Conservation (phyloP, 2,888 invertebrate genomes). For the Agapetus fuscipes region DNA sequence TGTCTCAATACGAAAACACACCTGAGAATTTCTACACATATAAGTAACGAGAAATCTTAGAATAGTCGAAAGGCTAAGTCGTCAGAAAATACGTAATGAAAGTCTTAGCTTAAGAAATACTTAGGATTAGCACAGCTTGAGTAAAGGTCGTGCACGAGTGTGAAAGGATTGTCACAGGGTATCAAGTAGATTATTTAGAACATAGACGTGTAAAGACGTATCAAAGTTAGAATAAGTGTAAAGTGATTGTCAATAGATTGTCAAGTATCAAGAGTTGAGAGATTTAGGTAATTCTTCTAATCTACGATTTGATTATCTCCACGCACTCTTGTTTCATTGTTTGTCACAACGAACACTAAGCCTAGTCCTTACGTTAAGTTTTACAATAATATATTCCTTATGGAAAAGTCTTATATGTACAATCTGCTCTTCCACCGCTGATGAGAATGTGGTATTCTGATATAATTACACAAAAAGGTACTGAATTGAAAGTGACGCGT, state of each 20-base stretch:
- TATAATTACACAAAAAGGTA: conserved; percentile 3
- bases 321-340: conserved; percentile 22
- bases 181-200: conserved; percentile 6
- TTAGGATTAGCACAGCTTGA: conserved; percentile 8
- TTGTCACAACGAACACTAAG: conserved; percentile 19
- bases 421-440: not conserved
- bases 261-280: conserved; percentile 19
- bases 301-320: conserved; percentile 22
- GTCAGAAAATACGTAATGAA: not conserved
- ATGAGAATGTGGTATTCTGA: conserved; percentile 1
- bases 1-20: conserved; percentile 2
- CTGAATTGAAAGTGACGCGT: conserved; percentile 3
- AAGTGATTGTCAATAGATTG: conserved; percentile 22
- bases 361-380: conserved; percentile 6
- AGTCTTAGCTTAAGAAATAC: conserved; percentile 7
- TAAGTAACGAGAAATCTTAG: conserved; percentile 2
- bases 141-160: conserved; percentile 15
- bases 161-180: conserved; percentile 17
- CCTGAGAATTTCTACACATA: conserved; percentile 1
- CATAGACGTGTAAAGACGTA: conserved; percentile 9
- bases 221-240: conserved; percentile 16
- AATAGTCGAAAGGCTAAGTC: conserved; percentile 2
- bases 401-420: not conserved
- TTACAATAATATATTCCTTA: not conserved
- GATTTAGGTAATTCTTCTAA: conserved; percentile 13